phyloP scores from a whole-genome alignment of 2,888 invertebrate species.

The Elmis aenea region DNA sequence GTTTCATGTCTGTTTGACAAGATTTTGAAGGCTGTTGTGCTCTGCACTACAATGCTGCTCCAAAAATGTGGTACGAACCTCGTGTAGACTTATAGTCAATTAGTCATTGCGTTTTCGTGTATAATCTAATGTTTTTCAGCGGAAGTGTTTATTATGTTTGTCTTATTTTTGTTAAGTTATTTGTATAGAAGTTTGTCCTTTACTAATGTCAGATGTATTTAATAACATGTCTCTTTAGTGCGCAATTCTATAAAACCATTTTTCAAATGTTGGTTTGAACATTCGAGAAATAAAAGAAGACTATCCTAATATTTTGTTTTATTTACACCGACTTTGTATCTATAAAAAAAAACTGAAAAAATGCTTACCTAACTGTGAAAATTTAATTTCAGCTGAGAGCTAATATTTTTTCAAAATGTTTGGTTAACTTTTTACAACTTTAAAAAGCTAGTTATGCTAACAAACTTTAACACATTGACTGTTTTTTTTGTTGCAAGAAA shows the following conservation, averaged over 20 bases:
- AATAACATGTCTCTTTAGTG: slow-evolving; percentile 32
- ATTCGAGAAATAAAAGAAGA: slow-evolving; percentile 35
- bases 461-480: too few species aligned
- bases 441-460: too few species aligned
- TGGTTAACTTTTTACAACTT: too few species aligned
- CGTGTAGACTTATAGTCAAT: slow-evolving; percentile 23
- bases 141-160: slow-evolving; percentile 20
- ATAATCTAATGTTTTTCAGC: slow-evolving; percentile 26
- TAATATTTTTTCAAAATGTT: too few species aligned
- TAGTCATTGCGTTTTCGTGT: slow-evolving; percentile 23
- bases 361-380: slow-evolving; percentile 1
- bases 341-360: too few species aligned
- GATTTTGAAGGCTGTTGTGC: too few species aligned
- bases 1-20: too few species aligned
- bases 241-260: slow-evolving; percentile 32
- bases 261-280: slow-evolving; percentile 38
- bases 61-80: slow-evolving; percentile 16
- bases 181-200: slow-evolving; percentile 32
- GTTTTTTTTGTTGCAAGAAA: too few species aligned
- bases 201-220: slow-evolving; percentile 33
- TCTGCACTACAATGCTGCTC: too few species aligned
- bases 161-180: slow-evolving; percentile 26
- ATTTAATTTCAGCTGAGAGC: too few species aligned
- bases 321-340: too few species aligned
- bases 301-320: slow-evolving; percentile 27